Evolutionary conservation across 2,888 invertebrate species (phyloP).

Genomic region (Hyalella azteca): DNA sequence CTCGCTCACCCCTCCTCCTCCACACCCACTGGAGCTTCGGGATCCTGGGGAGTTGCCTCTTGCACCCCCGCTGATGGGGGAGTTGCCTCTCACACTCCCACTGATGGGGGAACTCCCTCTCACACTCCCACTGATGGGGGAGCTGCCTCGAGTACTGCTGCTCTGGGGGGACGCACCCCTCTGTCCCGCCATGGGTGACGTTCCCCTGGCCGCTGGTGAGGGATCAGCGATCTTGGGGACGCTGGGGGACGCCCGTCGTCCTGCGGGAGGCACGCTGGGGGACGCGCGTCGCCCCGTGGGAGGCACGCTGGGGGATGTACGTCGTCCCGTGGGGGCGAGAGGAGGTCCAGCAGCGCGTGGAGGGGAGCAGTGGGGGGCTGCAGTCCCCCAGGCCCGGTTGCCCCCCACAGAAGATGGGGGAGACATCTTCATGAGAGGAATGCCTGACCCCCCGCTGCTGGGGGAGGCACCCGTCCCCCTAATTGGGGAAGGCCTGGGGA

Average conservation of each 20-base stretch:
- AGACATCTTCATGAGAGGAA: background rate
- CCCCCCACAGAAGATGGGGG: background rate
- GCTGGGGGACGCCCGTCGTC: background rate
- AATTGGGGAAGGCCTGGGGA: background rate
- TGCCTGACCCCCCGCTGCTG: background rate
- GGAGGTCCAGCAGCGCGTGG: background rate
- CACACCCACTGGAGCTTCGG: slow-evolving; percentile 36
- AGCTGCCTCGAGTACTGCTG: background rate
- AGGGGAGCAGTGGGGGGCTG: background rate
- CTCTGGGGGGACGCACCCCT: background rate
- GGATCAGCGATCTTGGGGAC: background rate
- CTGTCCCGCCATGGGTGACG: background rate
- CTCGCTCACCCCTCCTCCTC: slow-evolving; percentile 51
- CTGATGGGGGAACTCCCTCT: background rate
- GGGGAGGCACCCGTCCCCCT: too few relatives aligned
- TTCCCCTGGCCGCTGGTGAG: background rate
- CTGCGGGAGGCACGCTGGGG: background rate
- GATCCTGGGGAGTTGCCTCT: slow-evolving; percentile 53
- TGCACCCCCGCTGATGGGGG: background rate
- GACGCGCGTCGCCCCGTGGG: background rate
- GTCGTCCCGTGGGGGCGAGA: background rate
- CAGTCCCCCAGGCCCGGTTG: background rate
- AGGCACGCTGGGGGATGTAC: background rate
- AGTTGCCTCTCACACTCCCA: background rate
- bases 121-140: background rate